phyloP scores from a whole-genome alignment of 2,797 vertebrate genomes.

The Amblyraja radiata region DNA sequence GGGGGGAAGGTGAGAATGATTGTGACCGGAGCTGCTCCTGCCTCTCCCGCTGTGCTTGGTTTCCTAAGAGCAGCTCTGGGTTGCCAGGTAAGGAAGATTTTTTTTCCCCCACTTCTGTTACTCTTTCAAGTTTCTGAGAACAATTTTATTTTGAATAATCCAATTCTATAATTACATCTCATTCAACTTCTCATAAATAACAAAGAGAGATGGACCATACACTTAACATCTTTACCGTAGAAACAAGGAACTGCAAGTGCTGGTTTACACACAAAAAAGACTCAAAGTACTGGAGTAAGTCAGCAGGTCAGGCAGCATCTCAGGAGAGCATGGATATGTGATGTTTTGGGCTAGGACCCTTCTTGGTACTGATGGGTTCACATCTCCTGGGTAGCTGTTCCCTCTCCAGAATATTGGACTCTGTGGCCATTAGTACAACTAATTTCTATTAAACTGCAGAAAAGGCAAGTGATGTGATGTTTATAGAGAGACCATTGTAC shows the following conservation, averaged over 20 bases:
- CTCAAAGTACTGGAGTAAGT: too few species aligned
- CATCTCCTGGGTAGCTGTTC: too few species aligned
- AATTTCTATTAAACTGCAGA: neutral
- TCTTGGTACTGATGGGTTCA: too few species aligned
- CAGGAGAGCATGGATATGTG: neutral
- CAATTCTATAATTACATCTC: neutral
- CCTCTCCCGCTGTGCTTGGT: conserved; percentile 80
- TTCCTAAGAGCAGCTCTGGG: conserved; percentile 90
- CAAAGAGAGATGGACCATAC: neutral
- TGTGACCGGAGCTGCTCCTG: conserved; percentile 87
- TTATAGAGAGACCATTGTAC: too few species aligned
- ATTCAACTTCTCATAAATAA: neutral
- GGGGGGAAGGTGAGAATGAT: conserved; percentile 90
- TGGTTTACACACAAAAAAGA: too few species aligned
- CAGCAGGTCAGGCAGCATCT: too few species aligned
- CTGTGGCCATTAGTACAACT: too few species aligned
- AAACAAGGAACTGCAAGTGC: too few species aligned
- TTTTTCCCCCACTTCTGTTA: neutral
- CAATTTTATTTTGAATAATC: neutral
- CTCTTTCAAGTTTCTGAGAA: neutral
- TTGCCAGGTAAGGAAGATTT: conserved; percentile 72
- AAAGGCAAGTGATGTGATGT: neutral
- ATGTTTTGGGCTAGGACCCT: neutral
- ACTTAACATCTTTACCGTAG: too few species aligned
- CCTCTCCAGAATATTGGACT: too few species aligned